Conservation (phyloP, 2,797 vertebrate genomes). For the Buceros bicornis region DNA sequence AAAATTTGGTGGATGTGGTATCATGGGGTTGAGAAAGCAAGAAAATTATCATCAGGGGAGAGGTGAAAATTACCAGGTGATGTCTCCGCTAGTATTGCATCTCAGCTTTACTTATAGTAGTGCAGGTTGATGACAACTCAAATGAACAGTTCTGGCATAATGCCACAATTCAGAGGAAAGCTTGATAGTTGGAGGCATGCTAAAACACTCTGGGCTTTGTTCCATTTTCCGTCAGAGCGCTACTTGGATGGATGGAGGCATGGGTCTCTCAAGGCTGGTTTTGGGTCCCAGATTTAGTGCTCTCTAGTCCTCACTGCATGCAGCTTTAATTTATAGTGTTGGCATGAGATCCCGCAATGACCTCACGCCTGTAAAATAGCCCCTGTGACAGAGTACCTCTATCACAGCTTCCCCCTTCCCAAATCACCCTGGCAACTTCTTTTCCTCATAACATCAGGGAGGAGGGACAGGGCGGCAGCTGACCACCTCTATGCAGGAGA, state of each 20-base stretch:
- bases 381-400: not conserved
- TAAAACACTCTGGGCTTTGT: constrained; percentile 31
- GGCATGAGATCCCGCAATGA: not conserved
- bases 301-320: not conserved
- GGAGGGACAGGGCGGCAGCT: not conserved
- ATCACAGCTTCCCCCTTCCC: not conserved
- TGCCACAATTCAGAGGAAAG: constrained; percentile 33
- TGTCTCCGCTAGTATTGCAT: not conserved
- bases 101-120: not conserved
- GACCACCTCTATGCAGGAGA: not conserved
- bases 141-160: constrained; percentile 34
- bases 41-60: not conserved
- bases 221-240: constrained; percentile 8
- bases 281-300: not conserved
- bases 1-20: not conserved
- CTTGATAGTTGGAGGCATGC: not conserved
- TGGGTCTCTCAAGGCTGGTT: not conserved
- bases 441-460: not conserved
- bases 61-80: not conserved
- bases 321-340: not conserved
- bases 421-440: not conserved
- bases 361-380: constrained; percentile 22
- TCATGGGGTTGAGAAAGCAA: not conserved
- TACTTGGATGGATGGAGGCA: fast-evolving
- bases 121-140: not conserved